A percentile compares a stretch with the other conserved stretches of the same genome.
Evolutionary conservation across 2,888 invertebrate species (phyloP).

Genomic region (Ormyrus nitidulus): DNA sequence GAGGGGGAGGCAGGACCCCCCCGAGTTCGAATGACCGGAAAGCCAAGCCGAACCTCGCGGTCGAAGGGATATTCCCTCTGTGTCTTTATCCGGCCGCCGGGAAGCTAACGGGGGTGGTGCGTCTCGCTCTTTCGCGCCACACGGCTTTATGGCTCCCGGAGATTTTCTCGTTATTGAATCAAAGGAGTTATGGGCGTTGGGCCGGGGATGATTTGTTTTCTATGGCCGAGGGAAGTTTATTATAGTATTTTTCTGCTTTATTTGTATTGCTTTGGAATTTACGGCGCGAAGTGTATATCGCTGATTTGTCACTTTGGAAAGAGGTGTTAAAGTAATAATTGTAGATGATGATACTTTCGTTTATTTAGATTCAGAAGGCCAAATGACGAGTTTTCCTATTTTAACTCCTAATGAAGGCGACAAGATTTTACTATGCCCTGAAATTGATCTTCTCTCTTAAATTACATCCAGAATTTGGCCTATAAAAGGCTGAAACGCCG

Average conservation of each 20-base stretch:
- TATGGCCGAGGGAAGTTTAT: too few relatives aligned
- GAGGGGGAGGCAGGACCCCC: not conserved
- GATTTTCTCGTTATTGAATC: slow-evolving; percentile 21
- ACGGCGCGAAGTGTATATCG: too few relatives aligned
- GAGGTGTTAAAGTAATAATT: too few relatives aligned
- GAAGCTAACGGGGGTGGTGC: not conserved
- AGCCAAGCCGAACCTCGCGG: slow-evolving; percentile 54
- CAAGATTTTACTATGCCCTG: too few relatives aligned
- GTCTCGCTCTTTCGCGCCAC: not conserved
- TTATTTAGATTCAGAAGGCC: not conserved
- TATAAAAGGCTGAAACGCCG: too few relatives aligned
- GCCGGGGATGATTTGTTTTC: too few relatives aligned
- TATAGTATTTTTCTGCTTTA: too few relatives aligned
- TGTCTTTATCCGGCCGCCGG: slow-evolving; percentile 6
- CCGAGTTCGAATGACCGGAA: slow-evolving; percentile 50
- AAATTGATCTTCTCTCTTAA: too few relatives aligned
- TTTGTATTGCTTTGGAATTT: too few relatives aligned
- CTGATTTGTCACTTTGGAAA: too few relatives aligned
- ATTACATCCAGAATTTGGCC: too few relatives aligned
- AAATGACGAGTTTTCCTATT: not conserved
- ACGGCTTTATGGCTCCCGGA: not conserved
- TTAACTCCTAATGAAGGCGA: too few relatives aligned
- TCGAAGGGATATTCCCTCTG: slow-evolving; percentile 41
- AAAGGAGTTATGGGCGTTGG: not conserved
- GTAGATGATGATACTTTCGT: not conserved